Base-by-base conservation (phyloP, 1,140 invertebrate genomes). In the Pogonus chalceus region DNA sequence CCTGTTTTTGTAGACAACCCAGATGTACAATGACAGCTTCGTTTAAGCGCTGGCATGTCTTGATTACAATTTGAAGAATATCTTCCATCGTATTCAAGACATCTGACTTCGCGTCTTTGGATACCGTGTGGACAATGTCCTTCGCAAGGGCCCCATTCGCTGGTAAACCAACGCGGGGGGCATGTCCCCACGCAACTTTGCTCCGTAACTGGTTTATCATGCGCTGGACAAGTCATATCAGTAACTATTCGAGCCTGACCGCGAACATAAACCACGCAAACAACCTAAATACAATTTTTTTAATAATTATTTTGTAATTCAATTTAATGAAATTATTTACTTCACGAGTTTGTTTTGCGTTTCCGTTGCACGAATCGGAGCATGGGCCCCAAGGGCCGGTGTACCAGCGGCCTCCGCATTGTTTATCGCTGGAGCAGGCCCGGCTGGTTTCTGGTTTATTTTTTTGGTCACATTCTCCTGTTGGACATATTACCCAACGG, bases 341-440 rank as follows among this genome's bases (percentile, higher is more conserved):
- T 35, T 70, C 67, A n/a, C 69, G 58, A 35, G 56, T 67, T 52
- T 69, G 66, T 35, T 49, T 59, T 1, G 62, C 59, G 12, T 52
- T 49, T 4, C 60, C 63, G 51, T 23, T 51, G 31, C 69, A 69
- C 2, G 66, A 61, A 48, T 68, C 71, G 59, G 69, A 69, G 62
- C 78, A 79, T 56, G 78, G 65, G 1, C 76, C 69, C 85, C 85
- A 88, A 1, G 82, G 76, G 18, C 84, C 82, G 20, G 72, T 66
- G 58, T 82, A 84, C 85, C 85, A 89, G 57, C 81, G 74, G 0
- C 78, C 81, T 20, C 77, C 76, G 63, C 84, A 87, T 3, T 76
- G 68, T 57, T 71, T 75, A 39, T 77, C 76, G 39, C 77, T 79
- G 49, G 74, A 74, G 58, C 86, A 88, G 2, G 75, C 72, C 59